phyloP scores from a whole-genome alignment of 2,888 invertebrate species.

The Cremastinae sp. region DNA sequence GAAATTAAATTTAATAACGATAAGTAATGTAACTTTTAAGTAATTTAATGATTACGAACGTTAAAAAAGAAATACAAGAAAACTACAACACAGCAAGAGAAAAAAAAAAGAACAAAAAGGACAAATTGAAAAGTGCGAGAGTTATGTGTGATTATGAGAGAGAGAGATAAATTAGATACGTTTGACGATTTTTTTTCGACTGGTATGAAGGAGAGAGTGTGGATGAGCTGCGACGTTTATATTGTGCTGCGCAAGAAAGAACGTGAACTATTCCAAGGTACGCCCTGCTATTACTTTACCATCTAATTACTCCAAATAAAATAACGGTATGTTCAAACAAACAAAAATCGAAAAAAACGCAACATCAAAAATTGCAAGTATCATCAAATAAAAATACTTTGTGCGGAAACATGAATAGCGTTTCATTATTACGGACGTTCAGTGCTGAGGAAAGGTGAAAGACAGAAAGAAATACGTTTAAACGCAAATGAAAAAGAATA shows the following conservation, averaged over 20 bases:
- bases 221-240: constrained; percentile 78
- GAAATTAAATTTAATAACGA: constrained; percentile 58
- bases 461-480: constrained; percentile 65
- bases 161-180: constrained; percentile 46
- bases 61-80: constrained; percentile 59
- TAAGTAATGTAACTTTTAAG: constrained; percentile 59
- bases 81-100: constrained; percentile 50
- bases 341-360: constrained; percentile 64
- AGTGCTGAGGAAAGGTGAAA: constrained; percentile 81
- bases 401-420: constrained; percentile 76
- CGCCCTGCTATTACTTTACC: constrained; percentile 79
- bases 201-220: constrained; percentile 73
- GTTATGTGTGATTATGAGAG: constrained; percentile 53
- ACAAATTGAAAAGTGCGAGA: constrained; percentile 56
- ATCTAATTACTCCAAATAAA: constrained; percentile 77
- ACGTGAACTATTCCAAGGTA: constrained; percentile 81
- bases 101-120: constrained; percentile 45
- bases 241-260: constrained; percentile 81
- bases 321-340: constrained; percentile 74
- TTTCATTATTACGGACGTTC: constrained; percentile 80
- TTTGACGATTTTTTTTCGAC: constrained; percentile 58
- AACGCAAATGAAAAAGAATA: constrained; percentile 38
- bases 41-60: constrained; percentile 58
- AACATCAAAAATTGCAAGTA: constrained; percentile 70
- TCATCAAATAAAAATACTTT: constrained; percentile 76